Evolutionary conservation across 2,888 invertebrate species (phyloP).

Genomic region (Lissocephala sabroskyi): DNA sequence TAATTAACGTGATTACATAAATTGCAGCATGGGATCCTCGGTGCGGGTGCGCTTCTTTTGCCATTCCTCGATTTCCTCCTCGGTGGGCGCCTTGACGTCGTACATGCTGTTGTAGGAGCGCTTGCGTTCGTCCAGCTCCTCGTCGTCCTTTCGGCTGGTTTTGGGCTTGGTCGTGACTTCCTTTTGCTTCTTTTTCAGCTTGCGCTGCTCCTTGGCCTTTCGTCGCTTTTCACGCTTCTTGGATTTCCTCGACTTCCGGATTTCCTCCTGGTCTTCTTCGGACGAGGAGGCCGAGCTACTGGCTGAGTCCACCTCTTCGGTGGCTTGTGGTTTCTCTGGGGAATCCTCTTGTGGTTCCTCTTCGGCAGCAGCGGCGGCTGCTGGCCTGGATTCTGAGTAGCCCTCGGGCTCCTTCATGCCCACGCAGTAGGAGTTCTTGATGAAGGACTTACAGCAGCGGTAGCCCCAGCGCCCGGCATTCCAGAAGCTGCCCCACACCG

Average conservation of each 20-base stretch:
- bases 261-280: conserved; percentile 36
- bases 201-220: conserved; percentile 68
- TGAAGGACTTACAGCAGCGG: conserved; percentile 93
- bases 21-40: conserved; percentile 95
- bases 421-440: conserved; percentile 73
- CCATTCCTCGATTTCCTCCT: conserved; percentile 95
- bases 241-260: conserved; percentile 53
- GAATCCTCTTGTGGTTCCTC: conserved; percentile 40
- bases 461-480: conserved; percentile 94
- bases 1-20: conserved; percentile 63
- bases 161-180: conserved; percentile 22
- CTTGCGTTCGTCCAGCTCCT: conserved; percentile 88
- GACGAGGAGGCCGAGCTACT: conserved; percentile 33
- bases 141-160: conserved; percentile 31
- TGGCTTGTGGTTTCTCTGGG: conserved; percentile 66
- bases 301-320: conserved; percentile 24
- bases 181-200: conserved; percentile 53
- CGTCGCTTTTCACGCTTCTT: conserved; percentile 65
- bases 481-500: conserved; percentile 98
- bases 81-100: conserved; percentile 87
- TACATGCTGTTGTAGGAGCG: conserved; percentile 94
- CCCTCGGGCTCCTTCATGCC: conserved; percentile 54
- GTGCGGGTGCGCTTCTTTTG: conserved; percentile 86
- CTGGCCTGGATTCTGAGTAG: conserved; percentile 23
- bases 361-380: conserved; percentile 6